A percentile compares a stretch with the other conserved stretches of the same genome.
phyloP scores from a whole-genome alignment of 2,113 vertebrate species.

The Lampris megalopsis region DNA sequence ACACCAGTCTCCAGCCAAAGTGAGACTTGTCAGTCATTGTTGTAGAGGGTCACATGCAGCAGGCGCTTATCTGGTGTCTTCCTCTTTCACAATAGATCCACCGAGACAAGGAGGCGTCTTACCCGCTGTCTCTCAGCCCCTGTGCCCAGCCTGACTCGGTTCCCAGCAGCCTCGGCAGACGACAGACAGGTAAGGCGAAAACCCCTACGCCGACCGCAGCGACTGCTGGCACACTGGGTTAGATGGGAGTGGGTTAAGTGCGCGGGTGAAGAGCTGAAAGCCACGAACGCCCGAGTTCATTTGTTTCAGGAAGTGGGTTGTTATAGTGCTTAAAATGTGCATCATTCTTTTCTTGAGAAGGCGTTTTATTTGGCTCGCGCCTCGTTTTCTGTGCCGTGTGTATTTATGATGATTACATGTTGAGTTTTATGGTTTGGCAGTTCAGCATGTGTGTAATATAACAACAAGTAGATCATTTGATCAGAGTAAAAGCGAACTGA shows the following conservation, averaged over 20 bases:
- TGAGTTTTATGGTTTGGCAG: no score
- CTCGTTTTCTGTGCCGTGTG: no score
- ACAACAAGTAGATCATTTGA: not conserved
- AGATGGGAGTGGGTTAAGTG: no score
- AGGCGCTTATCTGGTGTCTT: slow-evolving; percentile 76
- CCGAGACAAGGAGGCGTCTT: slow-evolving; percentile 78
- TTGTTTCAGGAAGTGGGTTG: no score
- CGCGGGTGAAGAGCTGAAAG: no score
- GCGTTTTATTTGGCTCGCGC: no score
- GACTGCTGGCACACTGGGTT: not conserved
- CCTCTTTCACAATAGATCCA: slow-evolving; percentile 82
- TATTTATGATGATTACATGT: not conserved
- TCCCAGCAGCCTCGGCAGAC: slow-evolving; percentile 41
- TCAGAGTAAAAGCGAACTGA: slow-evolving; percentile 8
- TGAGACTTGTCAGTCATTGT: slow-evolving; percentile 37
- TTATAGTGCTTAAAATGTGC: no score
- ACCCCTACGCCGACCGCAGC: not conserved
- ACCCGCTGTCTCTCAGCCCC: slow-evolving; percentile 47
- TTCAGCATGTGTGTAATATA: no score
- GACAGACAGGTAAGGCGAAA: slow-evolving; percentile 74
- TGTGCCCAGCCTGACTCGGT: not conserved
- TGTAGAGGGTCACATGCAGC: slow-evolving; percentile 78
- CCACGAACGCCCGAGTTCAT: no score
- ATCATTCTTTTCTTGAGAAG: no score
- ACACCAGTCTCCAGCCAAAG: no score